Evolutionary conservation across 1,140 invertebrate species (phyloP).

Genomic region (Papilio helenus): DNA sequence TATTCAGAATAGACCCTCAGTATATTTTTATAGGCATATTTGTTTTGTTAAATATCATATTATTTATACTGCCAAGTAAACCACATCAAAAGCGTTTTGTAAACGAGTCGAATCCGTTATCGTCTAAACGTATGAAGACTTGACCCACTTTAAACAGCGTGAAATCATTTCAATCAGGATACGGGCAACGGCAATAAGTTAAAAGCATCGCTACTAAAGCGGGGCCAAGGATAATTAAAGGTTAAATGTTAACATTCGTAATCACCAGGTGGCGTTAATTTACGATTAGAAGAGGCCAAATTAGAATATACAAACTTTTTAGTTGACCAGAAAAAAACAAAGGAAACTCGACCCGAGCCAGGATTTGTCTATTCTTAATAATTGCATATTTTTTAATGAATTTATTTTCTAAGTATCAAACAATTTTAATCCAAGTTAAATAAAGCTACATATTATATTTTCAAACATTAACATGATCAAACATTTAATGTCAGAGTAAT

Average conservation of each 20-base stretch:
- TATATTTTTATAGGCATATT: conserved; percentile 10
- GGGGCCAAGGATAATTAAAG: conserved; percentile 1
- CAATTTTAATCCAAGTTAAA: too few relatives aligned
- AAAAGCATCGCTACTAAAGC: conserved; percentile 7
- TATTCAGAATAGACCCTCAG: not conserved
- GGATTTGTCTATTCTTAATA: too few relatives aligned
- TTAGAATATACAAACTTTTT: too few relatives aligned
- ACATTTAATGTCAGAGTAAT: not conserved
- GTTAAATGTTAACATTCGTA: not conserved
- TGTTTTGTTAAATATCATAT: conserved; percentile 35
- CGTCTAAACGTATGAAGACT: conserved; percentile 23
- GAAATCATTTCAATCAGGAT: conserved; percentile 15
- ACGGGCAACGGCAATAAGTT: conserved; percentile 8
- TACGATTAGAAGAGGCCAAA: too few relatives aligned
- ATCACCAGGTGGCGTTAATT: not conserved
- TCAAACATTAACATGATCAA: not conserved
- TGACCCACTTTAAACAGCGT: conserved; percentile 28
- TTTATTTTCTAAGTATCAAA: too few relatives aligned
- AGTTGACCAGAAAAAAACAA: too few relatives aligned
- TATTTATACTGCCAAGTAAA: conserved; percentile 29
- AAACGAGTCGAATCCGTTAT: conserved; percentile 16
- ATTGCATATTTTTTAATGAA: too few relatives aligned
- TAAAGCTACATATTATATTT: not conserved
- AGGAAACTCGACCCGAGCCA: too few relatives aligned
- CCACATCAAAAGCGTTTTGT: conserved; percentile 38